phyloP scores from a whole-genome alignment of 2,888 invertebrate genomes.

The Biston stratarius region DNA sequence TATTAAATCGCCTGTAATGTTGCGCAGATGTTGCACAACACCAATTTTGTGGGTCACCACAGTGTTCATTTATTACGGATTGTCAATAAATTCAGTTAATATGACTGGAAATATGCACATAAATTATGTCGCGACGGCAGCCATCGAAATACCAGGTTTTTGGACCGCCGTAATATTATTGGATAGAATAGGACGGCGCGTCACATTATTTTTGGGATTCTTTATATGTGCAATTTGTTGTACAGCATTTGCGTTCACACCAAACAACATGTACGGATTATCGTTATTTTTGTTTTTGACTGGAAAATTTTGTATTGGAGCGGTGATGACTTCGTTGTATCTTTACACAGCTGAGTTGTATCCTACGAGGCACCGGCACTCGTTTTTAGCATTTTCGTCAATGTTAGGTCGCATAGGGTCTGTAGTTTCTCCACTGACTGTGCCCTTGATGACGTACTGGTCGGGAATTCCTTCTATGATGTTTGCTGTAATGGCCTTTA shows the following conservation, averaged over 20 bases:
- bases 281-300: slow-evolving; percentile 82
- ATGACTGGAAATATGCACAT: slow-evolving; percentile 91
- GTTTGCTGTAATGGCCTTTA: slow-evolving; percentile 71
- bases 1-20: slow-evolving; percentile 82
- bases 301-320: slow-evolving; percentile 88
- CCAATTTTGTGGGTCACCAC: slow-evolving; percentile 93
- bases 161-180: slow-evolving; percentile 87
- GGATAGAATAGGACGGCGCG: slow-evolving; percentile 86
- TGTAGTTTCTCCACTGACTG: slow-evolving; percentile 89
- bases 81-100: slow-evolving; percentile 91
- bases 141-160: slow-evolving; percentile 91
- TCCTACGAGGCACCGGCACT: slow-evolving; percentile 89
- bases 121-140: slow-evolving; percentile 89
- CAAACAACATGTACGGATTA: slow-evolving; percentile 63
- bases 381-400: slow-evolving; percentile 89
- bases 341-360: slow-evolving; percentile 91
- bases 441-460: slow-evolving; percentile 86
- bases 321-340: slow-evolving; percentile 88
- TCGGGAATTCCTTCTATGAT: slow-evolving; percentile 74
- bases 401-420: slow-evolving; percentile 91
- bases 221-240: slow-evolving; percentile 82
- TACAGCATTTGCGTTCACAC: slow-evolving; percentile 81
- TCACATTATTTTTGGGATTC: slow-evolving; percentile 71
- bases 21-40: slow-evolving; percentile 88
- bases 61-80: slow-evolving; percentile 92